Evolutionary conservation across 37 sponge, comb jelly and placozoan species (phyloP).

Genomic region (Spongia lamella): DNA sequence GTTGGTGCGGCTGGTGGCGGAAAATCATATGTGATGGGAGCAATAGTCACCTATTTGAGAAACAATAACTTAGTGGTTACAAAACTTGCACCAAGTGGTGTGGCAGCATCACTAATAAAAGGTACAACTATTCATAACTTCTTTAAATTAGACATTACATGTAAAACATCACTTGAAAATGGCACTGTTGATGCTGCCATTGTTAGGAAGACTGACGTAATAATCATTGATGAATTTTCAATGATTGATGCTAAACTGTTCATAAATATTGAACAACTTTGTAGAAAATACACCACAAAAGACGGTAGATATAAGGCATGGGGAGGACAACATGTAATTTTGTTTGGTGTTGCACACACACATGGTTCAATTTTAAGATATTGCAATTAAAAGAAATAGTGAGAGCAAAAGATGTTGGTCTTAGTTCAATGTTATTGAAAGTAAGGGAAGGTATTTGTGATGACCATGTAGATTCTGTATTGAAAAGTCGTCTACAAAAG

Average conservation of each 20-base stretch:
- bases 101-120: too few species aligned
- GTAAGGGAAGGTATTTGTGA: neutral
- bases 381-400: neutral
- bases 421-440: neutral
- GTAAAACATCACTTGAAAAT: slow-evolving; percentile 9
- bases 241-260: slow-evolving; percentile 8
- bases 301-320: too few species aligned
- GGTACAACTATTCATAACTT: too few species aligned
- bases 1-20: slow-evolving; percentile 23
- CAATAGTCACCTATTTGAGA: neutral
- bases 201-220: slow-evolving; percentile 12
- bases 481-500: neutral
- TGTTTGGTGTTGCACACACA: too few species aligned
- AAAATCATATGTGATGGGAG: slow-evolving; percentile 16
- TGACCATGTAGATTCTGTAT: too few species aligned
- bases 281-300: too few species aligned
- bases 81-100: too few species aligned
- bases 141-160: slow-evolving; percentile 5
- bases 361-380: slow-evolving; percentile 3
- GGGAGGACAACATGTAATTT: too few species aligned
- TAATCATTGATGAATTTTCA: slow-evolving; percentile 22
- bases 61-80: slow-evolving; percentile 3
- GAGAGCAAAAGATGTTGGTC: neutral
- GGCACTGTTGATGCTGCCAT: slow-evolving; percentile 13
- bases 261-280: neutral